These are phyloP conservation scores for Puma concolor DNA, from an alignment of 2,113 vertebrate genomes.

Conservation along the genomic window DNA sequence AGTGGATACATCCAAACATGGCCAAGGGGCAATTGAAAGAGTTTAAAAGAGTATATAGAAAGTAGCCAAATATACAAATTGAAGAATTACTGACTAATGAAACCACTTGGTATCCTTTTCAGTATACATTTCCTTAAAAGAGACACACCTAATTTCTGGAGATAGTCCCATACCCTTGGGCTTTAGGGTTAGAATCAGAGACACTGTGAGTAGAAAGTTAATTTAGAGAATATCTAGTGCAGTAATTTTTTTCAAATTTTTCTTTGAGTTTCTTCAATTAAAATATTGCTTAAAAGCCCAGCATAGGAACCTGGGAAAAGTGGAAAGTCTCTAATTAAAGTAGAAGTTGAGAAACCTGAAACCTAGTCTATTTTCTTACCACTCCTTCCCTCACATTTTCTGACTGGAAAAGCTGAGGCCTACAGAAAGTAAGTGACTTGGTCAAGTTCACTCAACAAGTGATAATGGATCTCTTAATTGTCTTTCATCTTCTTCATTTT, in stretches of 20 bases:
- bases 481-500: not conserved
- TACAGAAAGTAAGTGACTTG: not conserved
- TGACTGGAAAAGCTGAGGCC: not conserved
- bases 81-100: not conserved
- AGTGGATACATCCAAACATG: not conserved
- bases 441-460: not conserved
- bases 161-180: not conserved
- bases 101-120: not conserved
- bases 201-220: not conserved
- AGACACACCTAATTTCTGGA: not conserved
- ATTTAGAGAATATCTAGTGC: not conserved
- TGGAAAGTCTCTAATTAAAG: not conserved
- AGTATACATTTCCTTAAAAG: not conserved
- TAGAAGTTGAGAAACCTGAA: not conserved
- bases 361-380: not conserved
- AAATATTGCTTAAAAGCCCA: not conserved
- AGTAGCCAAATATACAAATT: not conserved
- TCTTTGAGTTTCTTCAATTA: constrained; percentile 31
- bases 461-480: not conserved
- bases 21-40: not conserved
- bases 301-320: not conserved
- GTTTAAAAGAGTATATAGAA: not conserved
- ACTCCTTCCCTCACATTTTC: not conserved
- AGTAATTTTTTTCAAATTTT: not conserved
- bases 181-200: constrained; percentile 1